Conservation (phyloP, 2,888 invertebrate genomes). For the Drosophila trichaetosa region DNA sequence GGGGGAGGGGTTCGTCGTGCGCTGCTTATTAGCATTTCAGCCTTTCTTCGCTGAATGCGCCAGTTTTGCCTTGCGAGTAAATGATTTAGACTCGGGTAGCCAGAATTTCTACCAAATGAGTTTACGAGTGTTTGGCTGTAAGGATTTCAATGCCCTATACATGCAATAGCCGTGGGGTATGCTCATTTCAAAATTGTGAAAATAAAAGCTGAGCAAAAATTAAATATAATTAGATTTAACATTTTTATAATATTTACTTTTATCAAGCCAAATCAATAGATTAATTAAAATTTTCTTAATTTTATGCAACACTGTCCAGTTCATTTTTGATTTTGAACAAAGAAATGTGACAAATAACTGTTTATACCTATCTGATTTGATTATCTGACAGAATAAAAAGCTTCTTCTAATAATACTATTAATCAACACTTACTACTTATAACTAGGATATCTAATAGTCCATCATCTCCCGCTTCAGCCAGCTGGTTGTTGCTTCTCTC, state of each 20-base stretch:
- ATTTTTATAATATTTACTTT: not conserved
- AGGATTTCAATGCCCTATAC: conserved; percentile 49
- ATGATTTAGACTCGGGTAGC: conserved; percentile 68
- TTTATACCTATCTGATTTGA: not conserved
- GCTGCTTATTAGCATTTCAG: conserved; percentile 79
- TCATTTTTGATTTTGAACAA: not conserved
- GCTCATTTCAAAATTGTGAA: not conserved
- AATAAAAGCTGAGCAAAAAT: not conserved
- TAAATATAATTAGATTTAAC: not conserved
- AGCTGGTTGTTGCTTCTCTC: not conserved
- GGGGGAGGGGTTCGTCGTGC: conserved; percentile 4
- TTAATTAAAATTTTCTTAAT: not conserved
- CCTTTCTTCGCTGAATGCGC: conserved; percentile 65
- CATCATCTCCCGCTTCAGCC: not conserved
- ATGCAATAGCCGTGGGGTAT: not conserved
- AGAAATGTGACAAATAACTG: no score
- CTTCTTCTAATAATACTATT: not conserved
- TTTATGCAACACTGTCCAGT: not conserved
- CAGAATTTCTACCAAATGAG: conserved; percentile 70
- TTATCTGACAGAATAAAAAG: not conserved
- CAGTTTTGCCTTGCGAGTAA: conserved; percentile 65
- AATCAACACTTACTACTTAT: not conserved
- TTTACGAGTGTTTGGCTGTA: conserved; percentile 76
- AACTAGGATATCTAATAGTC: not conserved
- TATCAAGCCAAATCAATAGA: not conserved